Evolutionary conservation across 2,888 invertebrate genomes (phyloP).

Genomic region (Elgonia sp.): DNA sequence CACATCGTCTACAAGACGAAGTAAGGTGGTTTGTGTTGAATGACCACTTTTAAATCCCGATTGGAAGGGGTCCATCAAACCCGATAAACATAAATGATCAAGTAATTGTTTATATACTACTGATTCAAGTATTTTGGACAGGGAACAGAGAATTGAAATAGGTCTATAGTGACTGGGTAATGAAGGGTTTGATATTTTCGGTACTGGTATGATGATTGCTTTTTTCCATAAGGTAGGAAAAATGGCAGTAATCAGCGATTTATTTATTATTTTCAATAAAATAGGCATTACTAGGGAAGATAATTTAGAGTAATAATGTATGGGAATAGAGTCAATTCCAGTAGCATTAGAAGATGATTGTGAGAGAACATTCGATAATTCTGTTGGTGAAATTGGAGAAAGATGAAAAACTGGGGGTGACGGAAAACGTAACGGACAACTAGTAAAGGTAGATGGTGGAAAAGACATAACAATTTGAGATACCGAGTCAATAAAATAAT

Average conservation of each 20-base stretch:
- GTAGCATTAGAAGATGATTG: background rate
- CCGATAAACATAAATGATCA: background rate
- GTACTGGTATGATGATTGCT: background rate
- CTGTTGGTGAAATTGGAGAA: background rate
- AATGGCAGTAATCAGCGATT: background rate
- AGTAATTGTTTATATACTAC: background rate
- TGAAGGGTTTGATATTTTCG: background rate
- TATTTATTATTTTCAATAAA: background rate
- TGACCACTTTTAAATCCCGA: no score
- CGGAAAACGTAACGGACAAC: no score
- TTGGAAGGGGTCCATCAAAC: background rate
- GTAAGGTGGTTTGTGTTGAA: no score
- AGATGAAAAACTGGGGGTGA: background rate
- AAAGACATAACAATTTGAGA: background rate
- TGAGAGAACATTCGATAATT: background rate
- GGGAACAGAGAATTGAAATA: background rate
- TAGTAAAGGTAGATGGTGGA: background rate
- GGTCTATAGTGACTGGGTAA: background rate
- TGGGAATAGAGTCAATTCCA: background rate
- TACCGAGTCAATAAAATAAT: background rate
- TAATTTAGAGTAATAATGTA: background rate
- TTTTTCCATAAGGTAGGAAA: conserved; percentile 4
- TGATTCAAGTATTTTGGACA: background rate
- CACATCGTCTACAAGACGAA: no score
- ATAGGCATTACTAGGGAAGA: background rate